These are phyloP conservation scores for Erythrolamprus reginae DNA, from an alignment of 2,113 vertebrate genomes.

Conservation along the genomic window DNA sequence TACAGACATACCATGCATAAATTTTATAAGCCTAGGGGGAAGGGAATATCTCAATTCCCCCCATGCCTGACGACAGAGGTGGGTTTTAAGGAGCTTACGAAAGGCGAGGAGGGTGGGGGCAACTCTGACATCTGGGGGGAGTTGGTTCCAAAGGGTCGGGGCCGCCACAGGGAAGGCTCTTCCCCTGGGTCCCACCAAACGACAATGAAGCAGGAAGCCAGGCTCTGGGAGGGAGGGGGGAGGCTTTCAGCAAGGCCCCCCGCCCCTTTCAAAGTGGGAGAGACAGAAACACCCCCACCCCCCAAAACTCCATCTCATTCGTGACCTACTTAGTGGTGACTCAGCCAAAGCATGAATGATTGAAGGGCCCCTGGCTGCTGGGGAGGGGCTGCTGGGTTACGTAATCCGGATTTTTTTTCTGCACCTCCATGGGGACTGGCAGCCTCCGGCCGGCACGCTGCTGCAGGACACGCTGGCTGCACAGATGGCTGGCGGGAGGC, in stretches of 20 bases:
- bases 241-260: not conserved
- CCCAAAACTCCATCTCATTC: not conserved
- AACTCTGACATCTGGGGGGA: too few relatives aligned
- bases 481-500: not conserved
- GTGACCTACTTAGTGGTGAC: not conserved
- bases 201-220: not conserved
- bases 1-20: too few relatives aligned
- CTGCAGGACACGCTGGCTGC: not conserved
- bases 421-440: not conserved
- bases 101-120: too few relatives aligned
- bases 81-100: too few relatives aligned
- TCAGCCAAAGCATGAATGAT: conserved; percentile 22
- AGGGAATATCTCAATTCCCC: too few relatives aligned
- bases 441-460: not conserved
- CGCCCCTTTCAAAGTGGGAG: not conserved
- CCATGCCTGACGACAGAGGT: too few relatives aligned
- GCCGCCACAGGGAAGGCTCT: too few relatives aligned
- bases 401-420: not conserved
- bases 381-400: conserved; percentile 5
- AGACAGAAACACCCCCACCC: not conserved
- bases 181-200: too few relatives aligned
- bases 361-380: conserved; percentile 10
- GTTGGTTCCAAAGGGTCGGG: too few relatives aligned
- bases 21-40: too few relatives aligned
- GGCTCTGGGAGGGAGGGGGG: not conserved